Conservation (phyloP, 2,888 invertebrate genomes). For the Sinotaia quadrata region DNA sequence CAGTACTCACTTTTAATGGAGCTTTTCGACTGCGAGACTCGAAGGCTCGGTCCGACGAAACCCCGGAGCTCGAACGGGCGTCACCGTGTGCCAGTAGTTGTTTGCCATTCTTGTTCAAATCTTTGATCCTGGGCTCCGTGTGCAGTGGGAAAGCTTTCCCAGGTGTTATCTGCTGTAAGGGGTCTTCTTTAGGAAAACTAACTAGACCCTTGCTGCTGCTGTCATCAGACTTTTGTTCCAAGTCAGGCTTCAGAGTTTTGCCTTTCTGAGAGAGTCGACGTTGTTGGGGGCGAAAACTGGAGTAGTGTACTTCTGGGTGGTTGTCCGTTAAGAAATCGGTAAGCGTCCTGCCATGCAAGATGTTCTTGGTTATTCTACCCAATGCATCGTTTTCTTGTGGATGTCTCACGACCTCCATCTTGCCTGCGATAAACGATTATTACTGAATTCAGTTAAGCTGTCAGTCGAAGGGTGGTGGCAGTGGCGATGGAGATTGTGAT, state of each 20-base stretch:
- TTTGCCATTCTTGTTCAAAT: not conserved
- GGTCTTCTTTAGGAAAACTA: slow-evolving; percentile 14
- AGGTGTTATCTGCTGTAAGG: not conserved
- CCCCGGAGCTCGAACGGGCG: slow-evolving; percentile 15
- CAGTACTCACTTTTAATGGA: not conserved
- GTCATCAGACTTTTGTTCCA: not conserved
- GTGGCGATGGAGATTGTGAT: not conserved
- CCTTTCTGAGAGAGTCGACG: slow-evolving; percentile 16
- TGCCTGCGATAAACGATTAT: slow-evolving; percentile 13
- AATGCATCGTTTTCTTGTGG: not conserved
- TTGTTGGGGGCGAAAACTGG: slow-evolving; percentile 22
- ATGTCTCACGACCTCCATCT: slow-evolving; percentile 21
- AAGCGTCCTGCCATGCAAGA: slow-evolving; percentile 15
- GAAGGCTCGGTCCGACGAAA: slow-evolving; percentile 8
- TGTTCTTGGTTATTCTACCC: not conserved
- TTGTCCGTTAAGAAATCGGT: slow-evolving; percentile 20
- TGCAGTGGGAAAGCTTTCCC: not conserved
- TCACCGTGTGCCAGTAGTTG: not conserved
- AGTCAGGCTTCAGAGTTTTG: not conserved
- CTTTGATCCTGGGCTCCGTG: not conserved
- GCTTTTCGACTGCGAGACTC: not conserved
- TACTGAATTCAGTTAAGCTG: too few species aligned
- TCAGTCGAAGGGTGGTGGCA: too few species aligned
- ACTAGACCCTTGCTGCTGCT: slow-evolving; percentile 14
- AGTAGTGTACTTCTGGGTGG: slow-evolving; percentile 8